A percentile compares a stretch with the other conserved stretches of the same genome.
Conservation (phyloP, 2,888 invertebrate genomes). For the Drosophila multiciliata region DNA sequence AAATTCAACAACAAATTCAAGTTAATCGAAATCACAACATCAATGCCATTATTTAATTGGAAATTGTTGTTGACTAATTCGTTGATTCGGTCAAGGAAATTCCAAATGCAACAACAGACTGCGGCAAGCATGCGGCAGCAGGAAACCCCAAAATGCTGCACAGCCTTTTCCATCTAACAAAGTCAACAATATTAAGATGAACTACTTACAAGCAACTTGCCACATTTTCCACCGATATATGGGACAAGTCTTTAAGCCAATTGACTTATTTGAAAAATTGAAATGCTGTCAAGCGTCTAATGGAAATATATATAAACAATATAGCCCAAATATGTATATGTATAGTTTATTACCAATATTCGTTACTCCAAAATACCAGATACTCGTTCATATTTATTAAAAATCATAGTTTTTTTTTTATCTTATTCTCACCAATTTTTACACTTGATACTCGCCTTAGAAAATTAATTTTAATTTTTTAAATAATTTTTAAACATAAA, state of each 20-base stretch:
- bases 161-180: neutral
- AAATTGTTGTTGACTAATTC: constrained; percentile 46
- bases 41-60: constrained; percentile 67
- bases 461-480: neutral
- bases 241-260: neutral
- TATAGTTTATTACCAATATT: neutral
- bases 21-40: constrained; percentile 55
- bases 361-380: neutral
- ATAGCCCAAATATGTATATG: neutral
- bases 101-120: constrained; percentile 10
- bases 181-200: constrained; percentile 1
- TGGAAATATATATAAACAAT: neutral
- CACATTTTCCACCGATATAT: neutral
- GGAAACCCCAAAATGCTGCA: constrained; percentile 21
- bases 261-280: neutral
- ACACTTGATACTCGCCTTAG: neutral
- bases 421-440: neutral
- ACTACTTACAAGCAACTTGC: neutral
- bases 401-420: neutral
- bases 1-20: constrained; percentile 17
- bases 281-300: neutral
- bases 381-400: neutral
- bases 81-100: constrained; percentile 37
- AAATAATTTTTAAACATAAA: neutral
- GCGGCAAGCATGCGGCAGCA: constrained; percentile 42